Conservation (phyloP, 2,888 invertebrate species). For the Leptopilina drosophilae region DNA sequence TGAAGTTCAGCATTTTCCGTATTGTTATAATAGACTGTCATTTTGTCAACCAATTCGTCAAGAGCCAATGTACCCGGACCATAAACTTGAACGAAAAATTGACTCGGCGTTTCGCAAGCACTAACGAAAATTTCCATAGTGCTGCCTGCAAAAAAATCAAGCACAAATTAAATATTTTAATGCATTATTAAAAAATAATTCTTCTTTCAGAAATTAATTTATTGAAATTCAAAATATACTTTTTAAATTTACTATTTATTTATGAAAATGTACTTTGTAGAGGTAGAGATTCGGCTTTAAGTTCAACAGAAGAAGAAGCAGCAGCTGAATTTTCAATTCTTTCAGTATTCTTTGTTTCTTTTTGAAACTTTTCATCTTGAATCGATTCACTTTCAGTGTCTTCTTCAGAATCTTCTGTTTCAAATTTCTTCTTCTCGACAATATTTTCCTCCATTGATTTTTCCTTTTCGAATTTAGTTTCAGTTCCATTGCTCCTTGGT, state of each 20-base stretch:
- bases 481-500: constrained; percentile 49
- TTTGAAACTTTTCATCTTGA: too few species aligned
- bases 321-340: background rate
- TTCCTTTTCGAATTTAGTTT: background rate
- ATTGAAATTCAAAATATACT: too few species aligned
- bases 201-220: constrained; percentile 43
- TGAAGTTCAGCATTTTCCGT: constrained; percentile 83
- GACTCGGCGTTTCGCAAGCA: constrained; percentile 87
- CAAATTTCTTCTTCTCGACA: too few species aligned
- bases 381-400: background rate
- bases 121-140: constrained; percentile 92
- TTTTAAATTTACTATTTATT: too few species aligned
- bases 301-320: background rate
- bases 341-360: too few species aligned
- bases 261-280: background rate
- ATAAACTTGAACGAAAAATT: constrained; percentile 92
- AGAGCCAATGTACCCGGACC: constrained; percentile 86
- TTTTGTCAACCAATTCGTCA: constrained; percentile 87
- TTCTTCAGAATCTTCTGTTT: background rate
- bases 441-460: constrained; percentile 5
- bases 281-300: constrained; percentile 17
- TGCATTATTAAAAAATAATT: too few species aligned
- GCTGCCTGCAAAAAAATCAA: constrained; percentile 75
- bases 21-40: constrained; percentile 89
- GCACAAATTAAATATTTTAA: too few species aligned